Conservation (phyloP, 2,888 invertebrate genomes). For the Eupithecia centaureata region DNA sequence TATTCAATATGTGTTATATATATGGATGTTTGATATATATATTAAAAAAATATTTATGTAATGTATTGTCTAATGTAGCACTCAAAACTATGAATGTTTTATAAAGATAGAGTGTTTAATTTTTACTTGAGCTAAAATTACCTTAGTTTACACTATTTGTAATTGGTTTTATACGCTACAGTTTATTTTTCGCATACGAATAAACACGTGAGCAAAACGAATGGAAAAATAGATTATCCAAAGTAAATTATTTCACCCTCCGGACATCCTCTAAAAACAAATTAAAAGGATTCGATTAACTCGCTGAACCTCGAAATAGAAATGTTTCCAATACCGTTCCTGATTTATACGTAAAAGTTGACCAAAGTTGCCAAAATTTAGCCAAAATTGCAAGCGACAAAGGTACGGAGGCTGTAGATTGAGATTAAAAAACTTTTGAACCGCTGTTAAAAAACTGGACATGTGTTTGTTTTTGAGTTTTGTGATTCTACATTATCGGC, state of each 20-base stretch:
- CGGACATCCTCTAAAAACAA: slow-evolving; percentile 8
- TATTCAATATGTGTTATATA: too few relatives aligned
- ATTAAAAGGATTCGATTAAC: slow-evolving; percentile 20
- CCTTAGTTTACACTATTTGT: too few relatives aligned
- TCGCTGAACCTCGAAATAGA: not conserved
- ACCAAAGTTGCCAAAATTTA: slow-evolving; percentile 38
- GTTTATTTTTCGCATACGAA: not conserved
- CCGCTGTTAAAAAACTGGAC: slow-evolving; percentile 53
- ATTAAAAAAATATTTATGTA: too few relatives aligned
- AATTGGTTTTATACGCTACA: not conserved
- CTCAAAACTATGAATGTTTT: too few relatives aligned
- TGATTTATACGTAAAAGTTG: slow-evolving; percentile 33
- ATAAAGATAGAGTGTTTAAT: too few relatives aligned
- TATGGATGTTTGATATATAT: too few relatives aligned
- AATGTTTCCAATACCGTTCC: slow-evolving; percentile 23
- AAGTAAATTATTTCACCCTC: slow-evolving; percentile 2
- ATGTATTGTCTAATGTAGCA: too few relatives aligned
- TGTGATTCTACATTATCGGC: not conserved
- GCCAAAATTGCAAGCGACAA: slow-evolving; percentile 15
- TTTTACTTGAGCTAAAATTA: too few relatives aligned
- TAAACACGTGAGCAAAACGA: not conserved
- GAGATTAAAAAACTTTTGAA: slow-evolving; percentile 77
- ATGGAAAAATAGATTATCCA: not conserved
- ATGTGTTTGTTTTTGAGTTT: slow-evolving; percentile 8
- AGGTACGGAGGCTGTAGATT: slow-evolving; percentile 38